Conservation (phyloP, 1,140 invertebrate genomes). For the Laodelphax striatellus region DNA sequence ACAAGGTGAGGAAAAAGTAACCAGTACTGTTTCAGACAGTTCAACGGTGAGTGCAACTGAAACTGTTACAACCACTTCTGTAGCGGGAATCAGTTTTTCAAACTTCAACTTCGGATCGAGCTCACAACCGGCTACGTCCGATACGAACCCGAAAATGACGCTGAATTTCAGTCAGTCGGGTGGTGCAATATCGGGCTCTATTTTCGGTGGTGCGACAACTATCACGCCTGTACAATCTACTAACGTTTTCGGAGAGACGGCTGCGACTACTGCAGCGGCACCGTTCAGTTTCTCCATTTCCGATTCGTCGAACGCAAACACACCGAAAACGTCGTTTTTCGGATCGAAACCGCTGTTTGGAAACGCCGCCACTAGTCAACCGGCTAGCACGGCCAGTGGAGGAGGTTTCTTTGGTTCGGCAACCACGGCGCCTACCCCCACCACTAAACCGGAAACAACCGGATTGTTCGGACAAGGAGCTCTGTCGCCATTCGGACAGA, state of each 20-base stretch:
- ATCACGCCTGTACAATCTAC: background rate
- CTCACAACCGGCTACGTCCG: background rate
- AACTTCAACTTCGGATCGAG: background rate
- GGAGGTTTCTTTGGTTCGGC: too few species aligned
- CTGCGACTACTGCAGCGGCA: background rate
- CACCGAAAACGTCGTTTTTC: conserved; percentile 20
- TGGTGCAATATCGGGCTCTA: background rate
- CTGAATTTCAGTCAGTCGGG: background rate
- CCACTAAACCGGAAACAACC: conserved; percentile 22
- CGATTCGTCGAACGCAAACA: background rate
- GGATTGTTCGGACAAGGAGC: conserved; percentile 25
- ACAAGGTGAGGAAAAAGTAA: too few species aligned
- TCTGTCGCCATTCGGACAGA: conserved; percentile 23
- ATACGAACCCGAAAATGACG: background rate
- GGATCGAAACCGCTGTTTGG: conserved; percentile 20
- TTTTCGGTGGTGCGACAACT: background rate
- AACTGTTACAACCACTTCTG: background rate
- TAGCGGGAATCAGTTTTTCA: background rate
- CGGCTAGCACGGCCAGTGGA: conserved; percentile 7
- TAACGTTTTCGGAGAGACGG: background rate
- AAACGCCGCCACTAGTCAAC: conserved; percentile 3
- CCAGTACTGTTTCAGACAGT: too few species aligned
- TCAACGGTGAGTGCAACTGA: background rate
- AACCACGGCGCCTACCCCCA: background rate
- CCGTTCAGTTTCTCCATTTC: background rate